These are phyloP conservation scores for Stenichneumon culpator DNA, from an alignment of 2,888 invertebrate species.

Conservation along the genomic window DNA sequence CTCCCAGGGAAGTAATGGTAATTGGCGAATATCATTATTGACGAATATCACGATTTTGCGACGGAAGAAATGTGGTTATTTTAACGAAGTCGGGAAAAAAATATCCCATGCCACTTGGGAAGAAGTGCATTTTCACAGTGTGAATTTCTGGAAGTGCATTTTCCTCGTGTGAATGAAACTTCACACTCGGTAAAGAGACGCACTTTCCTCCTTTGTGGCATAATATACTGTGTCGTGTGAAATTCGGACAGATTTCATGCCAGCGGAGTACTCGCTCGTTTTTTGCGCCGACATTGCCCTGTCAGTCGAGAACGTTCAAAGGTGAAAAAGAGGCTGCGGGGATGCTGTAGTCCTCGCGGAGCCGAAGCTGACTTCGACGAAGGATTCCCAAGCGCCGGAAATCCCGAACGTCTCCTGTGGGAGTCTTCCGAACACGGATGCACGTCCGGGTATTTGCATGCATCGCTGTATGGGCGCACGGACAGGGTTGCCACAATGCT, in stretches of 20 bases:
- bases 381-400: slow-evolving; percentile 38
- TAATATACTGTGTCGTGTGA: no score
- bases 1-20: no score
- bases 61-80: no score
- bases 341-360: slow-evolving; percentile 24
- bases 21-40: no score
- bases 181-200: no score
- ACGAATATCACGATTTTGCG: no score
- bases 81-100: no score
- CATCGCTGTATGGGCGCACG: slow-evolving; percentile 11
- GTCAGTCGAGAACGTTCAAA: background rate
- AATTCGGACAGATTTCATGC: background rate
- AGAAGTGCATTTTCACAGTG: no score
- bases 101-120: no score
- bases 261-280: background rate
- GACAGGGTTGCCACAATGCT: slow-evolving; percentile 23
- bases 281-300: background rate
- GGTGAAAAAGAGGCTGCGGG: background rate
- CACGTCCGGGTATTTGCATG: slow-evolving; percentile 46
- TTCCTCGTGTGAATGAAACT: no score
- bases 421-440: slow-evolving; percentile 1
- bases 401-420: slow-evolving; percentile 43
- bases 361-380: background rate
- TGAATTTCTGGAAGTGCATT: no score
- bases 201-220: no score